Evolutionary conservation across 1,140 invertebrate genomes (phyloP), one percentile per base, ranked within the genome.

Genomic region (Trachymyrmex septentrionalis): DNA sequence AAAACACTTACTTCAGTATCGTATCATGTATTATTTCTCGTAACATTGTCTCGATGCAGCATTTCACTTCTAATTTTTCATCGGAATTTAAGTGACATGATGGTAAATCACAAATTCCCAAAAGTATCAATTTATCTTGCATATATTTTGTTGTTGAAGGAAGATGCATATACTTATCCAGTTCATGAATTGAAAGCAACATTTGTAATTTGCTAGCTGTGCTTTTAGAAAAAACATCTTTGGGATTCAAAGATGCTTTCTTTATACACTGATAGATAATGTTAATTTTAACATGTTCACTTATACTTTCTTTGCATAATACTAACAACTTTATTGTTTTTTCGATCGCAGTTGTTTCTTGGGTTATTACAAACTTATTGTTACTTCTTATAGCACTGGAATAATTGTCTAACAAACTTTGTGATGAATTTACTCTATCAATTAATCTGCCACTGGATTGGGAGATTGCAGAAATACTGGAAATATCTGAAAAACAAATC

Each of bases 51-150:
- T 93, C 93, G 0, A 93, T 75, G 27, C 50, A 88, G 64, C 61
- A 90, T 85, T 89, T 94, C 2, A 93, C 72, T 6, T 85, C n/a
- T 73, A 92, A 75, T 64, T 86, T 92, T 59, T 94, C 93, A 86
- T 91, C 89, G 61, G 81, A 72, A 84, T 3, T 91, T 9, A 94
- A 87, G 57, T 91, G 85, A 86, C 72, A 63, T 34, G 86, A 78
- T n/a, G 91, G 87, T 64, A 93, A 64, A 88, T 93, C 88, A 19
- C 77, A 87, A 38, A 94, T 93, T 16, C 93, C 93, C 50, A 94
- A 82, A 30, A 94, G 48, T 10, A 48, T 88, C 55, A 89, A 73
- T 55, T 92, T 85, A 44, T 93, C 86, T 67, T 88, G 86, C 12
- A 72, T 7, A 34, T 91, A 77, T 27, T 89, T 90, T 9, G 63